Evolutionary conservation across 2,797 vertebrate genomes (phyloP), one percentile per base, ranked within the genome.

Genomic region (Pogoniulus pusillus): DNA sequence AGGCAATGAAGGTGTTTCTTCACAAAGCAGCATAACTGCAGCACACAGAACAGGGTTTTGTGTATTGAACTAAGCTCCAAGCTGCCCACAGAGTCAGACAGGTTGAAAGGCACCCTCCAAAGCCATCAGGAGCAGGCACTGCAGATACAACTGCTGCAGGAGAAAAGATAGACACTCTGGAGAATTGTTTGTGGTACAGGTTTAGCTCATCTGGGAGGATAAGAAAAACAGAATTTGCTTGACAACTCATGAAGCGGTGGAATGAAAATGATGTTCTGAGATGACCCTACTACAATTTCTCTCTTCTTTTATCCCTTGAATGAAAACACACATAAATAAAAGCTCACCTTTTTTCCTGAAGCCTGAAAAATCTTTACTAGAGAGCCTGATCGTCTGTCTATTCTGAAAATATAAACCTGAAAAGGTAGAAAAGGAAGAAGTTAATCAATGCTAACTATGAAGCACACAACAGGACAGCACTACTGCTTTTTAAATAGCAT

Each of bases 401-500:
- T 98, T 98, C 98, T 98, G 96, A 99, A 99, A 97, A 99, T 98
- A 96, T 99, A 99, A 96, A 99, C 98, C 99, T 99, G 91, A 29
- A 65, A 92, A 81, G 68, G 16, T 26, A 85, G 70, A 91, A 75
- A 91, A 73, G 30, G 75, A 88, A 91, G 23, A 53, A 32, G n/a
- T 83, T 91, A 83, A 77, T 4, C 37, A 80, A 39, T 49, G 30
- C 4, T 49, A 81, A 72, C 16, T 26, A 65, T 0, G 1, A 63
- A 45, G 10, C 7, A 43, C 35, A 34, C 26, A 69, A 43, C 2
- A 18, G 30, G 19, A 30, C 14, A 68, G 39, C 34, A 66, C 2
- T 9, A 23, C 7, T 37, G 26, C 20, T 85, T 82, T 75, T 41
- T 60, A 22, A 32, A 12, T 32, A 62, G 37, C 34, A 66, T 10